These are phyloP conservation scores for Ficedula albicollis DNA, from an alignment of 2,797 vertebrate genomes.

Conservation along the genomic window DNA sequence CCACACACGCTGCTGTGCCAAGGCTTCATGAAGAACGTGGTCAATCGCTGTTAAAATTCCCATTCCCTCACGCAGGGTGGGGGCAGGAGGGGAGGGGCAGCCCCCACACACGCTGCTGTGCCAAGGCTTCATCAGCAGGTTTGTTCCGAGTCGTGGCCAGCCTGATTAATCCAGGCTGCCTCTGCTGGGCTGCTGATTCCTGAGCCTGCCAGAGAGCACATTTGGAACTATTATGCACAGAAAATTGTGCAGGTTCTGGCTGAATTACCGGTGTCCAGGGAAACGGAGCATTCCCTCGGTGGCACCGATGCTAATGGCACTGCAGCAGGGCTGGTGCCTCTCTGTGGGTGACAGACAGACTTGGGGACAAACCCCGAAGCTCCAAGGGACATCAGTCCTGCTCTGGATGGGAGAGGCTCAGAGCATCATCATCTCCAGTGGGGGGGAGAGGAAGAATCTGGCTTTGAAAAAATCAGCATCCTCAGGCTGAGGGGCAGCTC, in stretches of 20 bases:
- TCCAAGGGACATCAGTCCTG: background rate
- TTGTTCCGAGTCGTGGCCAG: conserved; percentile 38
- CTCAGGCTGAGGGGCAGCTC: background rate
- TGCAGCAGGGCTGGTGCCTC: background rate
- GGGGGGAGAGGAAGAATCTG: background rate
- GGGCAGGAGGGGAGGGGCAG: background rate
- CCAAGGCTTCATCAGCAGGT: conserved; percentile 45
- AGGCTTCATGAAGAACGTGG: background rate
- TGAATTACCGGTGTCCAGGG: conserved; percentile 30
- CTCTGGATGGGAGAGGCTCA: background rate
- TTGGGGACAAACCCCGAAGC: background rate
- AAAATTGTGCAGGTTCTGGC: conserved; percentile 30
- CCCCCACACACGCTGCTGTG: background rate
- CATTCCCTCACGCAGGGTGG: background rate
- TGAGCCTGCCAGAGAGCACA: conserved; percentile 36
- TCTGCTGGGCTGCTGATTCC: conserved; percentile 42
- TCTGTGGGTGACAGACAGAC: background rate
- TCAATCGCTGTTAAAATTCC: fast-evolving
- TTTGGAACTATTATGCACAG: conserved; percentile 20
- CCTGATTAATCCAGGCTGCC: conserved; percentile 43
- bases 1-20: background rate
- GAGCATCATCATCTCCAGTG: fast-evolving
- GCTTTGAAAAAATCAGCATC: background rate
- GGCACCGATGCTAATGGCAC: background rate
- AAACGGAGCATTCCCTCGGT: background rate